Evolutionary conservation across 1,140 invertebrate species (phyloP).

Genomic region (Bursaphelenchus mucronatus): DNA sequence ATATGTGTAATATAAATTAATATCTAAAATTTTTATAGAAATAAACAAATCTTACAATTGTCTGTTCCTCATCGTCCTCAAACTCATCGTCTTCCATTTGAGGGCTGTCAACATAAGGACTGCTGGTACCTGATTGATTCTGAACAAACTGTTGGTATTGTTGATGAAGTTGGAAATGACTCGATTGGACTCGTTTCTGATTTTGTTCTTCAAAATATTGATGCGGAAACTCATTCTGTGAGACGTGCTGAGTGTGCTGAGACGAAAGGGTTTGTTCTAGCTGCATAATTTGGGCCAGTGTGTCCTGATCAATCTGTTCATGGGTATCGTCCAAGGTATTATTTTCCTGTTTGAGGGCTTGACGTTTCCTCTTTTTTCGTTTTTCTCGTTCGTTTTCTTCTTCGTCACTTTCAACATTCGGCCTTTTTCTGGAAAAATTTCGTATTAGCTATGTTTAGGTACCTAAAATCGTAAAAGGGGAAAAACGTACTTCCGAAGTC

Average conservation of each 20-base stretch:
- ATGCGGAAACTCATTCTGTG: constrained; percentile 19
- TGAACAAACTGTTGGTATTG: not conserved
- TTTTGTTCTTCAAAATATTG: not conserved
- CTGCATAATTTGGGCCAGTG: constrained; percentile 18
- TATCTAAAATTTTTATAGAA: not conserved
- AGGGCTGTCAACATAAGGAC: constrained; percentile 13
- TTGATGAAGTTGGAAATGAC: not conserved
- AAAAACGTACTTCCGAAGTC: constrained; percentile 25
- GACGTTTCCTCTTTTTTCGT: constrained; percentile 12
- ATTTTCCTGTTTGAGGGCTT: constrained; percentile 25
- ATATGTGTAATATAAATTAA: constrained; percentile 20
- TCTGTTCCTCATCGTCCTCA: constrained; percentile 9
- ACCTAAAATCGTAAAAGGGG: constrained; percentile 23
- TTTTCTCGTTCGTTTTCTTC: constrained; percentile 22
- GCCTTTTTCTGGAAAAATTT: constrained; percentile 22
- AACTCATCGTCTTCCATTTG: constrained; percentile 12
- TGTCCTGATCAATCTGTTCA: constrained; percentile 20
- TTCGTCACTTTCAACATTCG: constrained; percentile 23
- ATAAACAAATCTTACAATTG: constrained; percentile 9
- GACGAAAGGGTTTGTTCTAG: constrained; percentile 7
- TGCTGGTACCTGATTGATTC: not conserved
- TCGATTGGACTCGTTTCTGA: not conserved
- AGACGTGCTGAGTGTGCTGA: not conserved
- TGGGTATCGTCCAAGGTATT: constrained; percentile 19
- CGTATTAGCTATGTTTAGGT: constrained; percentile 19